Conservation (phyloP, 2,113 vertebrate species). For the Oostethus manadensis region DNA sequence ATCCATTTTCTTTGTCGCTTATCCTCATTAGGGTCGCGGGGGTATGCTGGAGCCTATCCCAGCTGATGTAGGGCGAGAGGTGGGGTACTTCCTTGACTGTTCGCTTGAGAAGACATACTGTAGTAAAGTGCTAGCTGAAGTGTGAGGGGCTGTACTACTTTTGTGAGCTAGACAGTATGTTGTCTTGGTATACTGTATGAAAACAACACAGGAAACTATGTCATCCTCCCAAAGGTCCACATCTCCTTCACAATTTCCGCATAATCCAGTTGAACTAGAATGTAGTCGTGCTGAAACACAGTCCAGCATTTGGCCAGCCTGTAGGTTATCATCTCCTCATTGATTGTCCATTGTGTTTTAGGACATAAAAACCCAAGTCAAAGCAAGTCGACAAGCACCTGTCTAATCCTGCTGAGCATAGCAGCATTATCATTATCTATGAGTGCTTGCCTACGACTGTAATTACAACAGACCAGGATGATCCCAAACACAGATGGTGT, state of each 20-base stretch:
- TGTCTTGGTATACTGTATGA: too few relatives aligned
- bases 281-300: not conserved
- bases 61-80: too few relatives aligned
- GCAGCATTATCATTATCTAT: slow-evolving; percentile 64
- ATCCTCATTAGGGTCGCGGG: too few relatives aligned
- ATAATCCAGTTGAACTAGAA: not conserved
- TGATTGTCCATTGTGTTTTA: slow-evolving; percentile 36
- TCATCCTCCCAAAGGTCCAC: too few relatives aligned
- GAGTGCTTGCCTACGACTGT: slow-evolving; percentile 53
- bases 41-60: too few relatives aligned
- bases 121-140: too few relatives aligned
- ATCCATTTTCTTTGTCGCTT: too few relatives aligned
- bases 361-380: slow-evolving; percentile 44
- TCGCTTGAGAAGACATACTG: too few relatives aligned
- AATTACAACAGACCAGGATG: slow-evolving; percentile 59
- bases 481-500: slow-evolving; percentile 71
- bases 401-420: slow-evolving; percentile 73
- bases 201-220: not conserved
- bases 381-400: slow-evolving; percentile 53
- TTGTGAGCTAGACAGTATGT: too few relatives aligned
- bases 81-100: too few relatives aligned
- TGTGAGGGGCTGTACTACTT: too few relatives aligned
- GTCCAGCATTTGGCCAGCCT: not conserved
- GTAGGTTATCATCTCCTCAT: slow-evolving; percentile 20
- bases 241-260: not conserved